Conservation (phyloP, 2,797 vertebrate genomes). For the Momotus momota region DNA sequence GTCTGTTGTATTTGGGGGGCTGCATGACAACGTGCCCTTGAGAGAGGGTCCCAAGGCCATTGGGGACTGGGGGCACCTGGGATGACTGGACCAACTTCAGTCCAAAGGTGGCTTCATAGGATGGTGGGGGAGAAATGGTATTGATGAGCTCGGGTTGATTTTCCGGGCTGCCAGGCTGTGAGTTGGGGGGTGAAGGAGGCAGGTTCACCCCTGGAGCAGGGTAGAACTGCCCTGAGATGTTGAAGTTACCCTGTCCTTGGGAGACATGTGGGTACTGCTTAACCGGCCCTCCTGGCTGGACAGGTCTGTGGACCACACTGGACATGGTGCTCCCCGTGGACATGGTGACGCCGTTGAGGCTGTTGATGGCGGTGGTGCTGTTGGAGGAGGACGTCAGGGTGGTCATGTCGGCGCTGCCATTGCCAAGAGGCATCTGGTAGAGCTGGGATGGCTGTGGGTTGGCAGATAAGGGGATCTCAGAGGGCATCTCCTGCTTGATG, state of each 20-base stretch:
- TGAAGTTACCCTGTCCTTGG: slow-evolving; percentile 65
- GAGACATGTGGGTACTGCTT: slow-evolving; percentile 78
- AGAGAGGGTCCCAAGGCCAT: slow-evolving; percentile 76
- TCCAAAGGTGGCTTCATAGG: slow-evolving; percentile 82
- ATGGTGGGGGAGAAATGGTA: slow-evolving; percentile 79
- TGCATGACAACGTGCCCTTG: slow-evolving; percentile 86
- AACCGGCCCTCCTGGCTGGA: not conserved
- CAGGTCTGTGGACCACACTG: not conserved
- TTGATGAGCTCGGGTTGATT: slow-evolving; percentile 85
- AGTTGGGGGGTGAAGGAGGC: slow-evolving; percentile 92
- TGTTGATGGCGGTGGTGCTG: slow-evolving; percentile 82
- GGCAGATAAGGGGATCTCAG: slow-evolving; percentile 77
- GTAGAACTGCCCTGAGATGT: slow-evolving; percentile 71
- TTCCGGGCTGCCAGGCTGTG: slow-evolving; percentile 90
- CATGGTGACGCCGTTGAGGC: slow-evolving; percentile 78
- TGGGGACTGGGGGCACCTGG: slow-evolving; percentile 79
- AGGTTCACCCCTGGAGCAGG: slow-evolving; percentile 83
- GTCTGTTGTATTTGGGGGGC: slow-evolving; percentile 90
- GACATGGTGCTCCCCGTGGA: slow-evolving; percentile 68
- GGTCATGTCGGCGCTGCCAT: slow-evolving; percentile 68
- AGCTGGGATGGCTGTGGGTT: slow-evolving; percentile 84
- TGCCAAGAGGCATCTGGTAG: slow-evolving; percentile 85
- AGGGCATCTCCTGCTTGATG: slow-evolving; percentile 86
- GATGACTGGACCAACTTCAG: slow-evolving; percentile 78
- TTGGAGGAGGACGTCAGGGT: slow-evolving; percentile 76